Conservation (phyloP, 2,888 invertebrate genomes). For the Nephrotoma flavescens region DNA sequence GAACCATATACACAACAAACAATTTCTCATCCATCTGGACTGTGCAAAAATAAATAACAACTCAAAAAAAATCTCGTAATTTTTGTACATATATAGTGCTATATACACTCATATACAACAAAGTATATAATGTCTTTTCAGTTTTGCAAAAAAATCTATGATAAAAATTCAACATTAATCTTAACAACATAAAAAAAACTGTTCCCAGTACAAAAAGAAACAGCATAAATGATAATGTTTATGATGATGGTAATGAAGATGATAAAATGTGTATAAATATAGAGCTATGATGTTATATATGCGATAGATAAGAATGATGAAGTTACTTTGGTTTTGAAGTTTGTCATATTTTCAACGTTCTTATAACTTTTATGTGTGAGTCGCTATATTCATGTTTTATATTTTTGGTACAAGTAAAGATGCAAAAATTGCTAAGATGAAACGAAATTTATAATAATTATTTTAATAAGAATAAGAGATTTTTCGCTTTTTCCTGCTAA, state of each 20-base stretch:
- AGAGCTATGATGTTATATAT: background rate
- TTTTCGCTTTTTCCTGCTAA: background rate
- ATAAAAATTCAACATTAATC: background rate
- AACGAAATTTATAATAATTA: background rate
- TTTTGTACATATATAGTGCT: too few relatives aligned
- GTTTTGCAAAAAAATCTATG: background rate
- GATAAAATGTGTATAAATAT: background rate
- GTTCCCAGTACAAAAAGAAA: background rate
- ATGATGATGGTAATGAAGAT: background rate
- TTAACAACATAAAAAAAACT: background rate
- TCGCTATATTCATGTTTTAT: background rate
- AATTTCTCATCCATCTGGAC: too few relatives aligned
- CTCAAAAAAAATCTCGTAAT: too few relatives aligned
- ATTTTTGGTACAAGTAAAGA: background rate
- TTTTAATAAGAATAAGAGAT: background rate
- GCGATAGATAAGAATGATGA: background rate
- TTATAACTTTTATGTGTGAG: background rate
- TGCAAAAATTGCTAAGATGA: background rate
- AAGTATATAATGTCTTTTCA: too few relatives aligned
- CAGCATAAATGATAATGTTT: background rate
- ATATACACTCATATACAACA: too few relatives aligned
- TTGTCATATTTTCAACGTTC: background rate
- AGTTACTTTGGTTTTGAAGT: background rate
- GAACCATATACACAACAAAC: too few relatives aligned
- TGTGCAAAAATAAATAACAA: too few relatives aligned